Evolutionary conservation across 2,888 invertebrate genomes (phyloP), one percentile per base, ranked within the genome.

Genomic region (Eugnorisma glareosa): DNA sequence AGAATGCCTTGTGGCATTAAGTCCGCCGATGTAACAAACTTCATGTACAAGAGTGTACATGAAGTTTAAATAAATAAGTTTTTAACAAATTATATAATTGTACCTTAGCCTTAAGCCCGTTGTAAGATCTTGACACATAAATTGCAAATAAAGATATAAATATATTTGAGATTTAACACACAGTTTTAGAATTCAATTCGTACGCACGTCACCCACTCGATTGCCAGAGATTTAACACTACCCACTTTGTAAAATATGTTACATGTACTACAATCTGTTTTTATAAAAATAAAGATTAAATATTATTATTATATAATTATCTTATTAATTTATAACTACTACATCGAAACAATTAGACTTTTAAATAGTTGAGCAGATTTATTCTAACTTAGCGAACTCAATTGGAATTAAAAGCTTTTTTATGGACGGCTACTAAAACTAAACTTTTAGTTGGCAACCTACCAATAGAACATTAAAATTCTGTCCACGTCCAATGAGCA

Each of bases 401-500:
- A 75, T 48, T 48, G 0, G 37, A 61, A 48, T 73, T 75, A 40
- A 61, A 75, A n/a, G 7, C 21, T 10, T 11, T 35, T 31, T 10
- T 11, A 43, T 13, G 28, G 21, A 18, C 18, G 13, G 3, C 31
- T 54, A 28, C 5, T 28, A 24, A 54, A 54, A 7, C 4, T 24
- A 73, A 13, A 28, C 35, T 28, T 57, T 45, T 48, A 18, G 15
- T 61, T 15, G 40, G 10, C 28, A 21, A 57, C 66, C 66, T 24
- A 57, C 35, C 8, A 51, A 28, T 43, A 31, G 24, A 35, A 75
- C 28, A 75, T 67, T 31, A 64, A 24, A 43, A 43, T 18, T 28
- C n/a, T 81, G n/a, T n/a, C 64, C 40, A 61, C 3, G n/a, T 67
- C 67, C 76, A 67, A 75, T 54, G 67, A 81, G 59, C 48, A 67